phyloP scores from a whole-genome alignment of 2,888 invertebrate genomes.

The Prenolepis imparis region DNA sequence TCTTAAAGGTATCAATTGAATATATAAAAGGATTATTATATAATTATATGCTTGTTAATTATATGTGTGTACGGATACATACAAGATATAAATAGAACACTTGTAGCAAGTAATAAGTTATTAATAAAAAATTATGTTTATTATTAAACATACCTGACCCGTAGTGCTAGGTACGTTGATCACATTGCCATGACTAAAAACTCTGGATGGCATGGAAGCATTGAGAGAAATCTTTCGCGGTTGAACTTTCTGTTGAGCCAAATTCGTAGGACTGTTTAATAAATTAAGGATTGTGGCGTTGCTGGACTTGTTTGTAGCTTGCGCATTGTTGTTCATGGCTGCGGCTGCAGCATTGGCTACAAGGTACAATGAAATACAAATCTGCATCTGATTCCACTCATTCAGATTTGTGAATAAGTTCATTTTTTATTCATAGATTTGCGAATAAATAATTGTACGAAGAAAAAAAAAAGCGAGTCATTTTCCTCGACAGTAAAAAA shows the following conservation, averaged over 20 bases:
- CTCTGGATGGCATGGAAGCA: conserved; percentile 82
- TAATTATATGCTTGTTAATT: background rate
- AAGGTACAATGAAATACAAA: conserved; percentile 45
- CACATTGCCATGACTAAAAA: conserved; percentile 84
- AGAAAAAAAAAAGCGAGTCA: too few relatives aligned
- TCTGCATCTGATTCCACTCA: too few relatives aligned
- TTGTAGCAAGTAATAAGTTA: background rate
- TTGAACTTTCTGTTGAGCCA: conserved; percentile 83
- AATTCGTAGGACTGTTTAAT: conserved; percentile 91
- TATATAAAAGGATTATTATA: background rate
- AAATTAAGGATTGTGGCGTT: conserved; percentile 93
- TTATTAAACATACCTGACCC: conserved; percentile 79
- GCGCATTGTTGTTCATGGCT: conserved; percentile 84
- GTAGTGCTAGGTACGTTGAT: conserved; percentile 85
- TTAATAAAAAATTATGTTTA: conserved; percentile 6
- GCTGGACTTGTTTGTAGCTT: conserved; percentile 86
- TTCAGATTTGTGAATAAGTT: too few relatives aligned
- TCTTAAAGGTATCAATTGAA: background rate
- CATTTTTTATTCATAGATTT: too few relatives aligned
- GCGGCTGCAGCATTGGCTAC: conserved; percentile 82
- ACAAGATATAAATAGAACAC: background rate
- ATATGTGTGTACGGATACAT: too few relatives aligned
- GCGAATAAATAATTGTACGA: too few relatives aligned
- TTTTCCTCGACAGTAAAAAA: too few relatives aligned
- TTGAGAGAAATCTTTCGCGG: conserved; percentile 84